A percentile compares a stretch with the other conserved stretches of the same genome.
phyloP scores from a whole-genome alignment of 2,888 invertebrate species.

The Serripes groenlandicus region DNA sequence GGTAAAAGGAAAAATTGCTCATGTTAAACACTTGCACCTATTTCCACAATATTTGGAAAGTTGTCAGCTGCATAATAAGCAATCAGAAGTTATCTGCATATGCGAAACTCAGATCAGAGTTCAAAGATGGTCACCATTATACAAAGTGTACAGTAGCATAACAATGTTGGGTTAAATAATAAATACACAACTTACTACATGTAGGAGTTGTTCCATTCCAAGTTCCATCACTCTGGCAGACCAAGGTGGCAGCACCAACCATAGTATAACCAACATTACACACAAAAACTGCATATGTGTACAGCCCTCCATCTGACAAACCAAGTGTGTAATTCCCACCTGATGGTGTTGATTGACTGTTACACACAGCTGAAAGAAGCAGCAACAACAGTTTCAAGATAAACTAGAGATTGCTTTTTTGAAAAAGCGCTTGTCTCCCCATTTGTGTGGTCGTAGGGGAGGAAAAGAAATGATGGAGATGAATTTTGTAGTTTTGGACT shows the following conservation, averaged over 20 bases:
- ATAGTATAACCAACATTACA: constrained; percentile 57
- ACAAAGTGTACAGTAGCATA: no score
- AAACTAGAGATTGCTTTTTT: no score
- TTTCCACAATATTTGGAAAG: neutral
- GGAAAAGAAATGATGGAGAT: no score
- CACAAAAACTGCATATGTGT: constrained; percentile 39
- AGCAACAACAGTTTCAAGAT: no score
- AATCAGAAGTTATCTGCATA: no score
- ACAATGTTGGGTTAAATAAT: neutral
- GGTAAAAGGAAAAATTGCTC: neutral
- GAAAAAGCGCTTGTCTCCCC: no score
- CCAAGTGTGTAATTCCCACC: constrained; percentile 39
- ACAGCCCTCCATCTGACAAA: constrained; percentile 26
- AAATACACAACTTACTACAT: constrained; percentile 38
- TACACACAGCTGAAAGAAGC: constrained; percentile 47
- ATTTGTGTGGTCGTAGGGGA: no score
- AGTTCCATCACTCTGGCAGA: constrained; percentile 40
- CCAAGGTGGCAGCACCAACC: constrained; percentile 22
- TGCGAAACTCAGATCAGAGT: no score
- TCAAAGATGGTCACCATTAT: no score
- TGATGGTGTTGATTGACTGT: constrained; percentile 13
- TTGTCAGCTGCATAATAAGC: no score
- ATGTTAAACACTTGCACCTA: neutral
- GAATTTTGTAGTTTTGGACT: no score
- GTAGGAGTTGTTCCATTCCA: constrained; percentile 39